Conservation (phyloP, 2,888 invertebrate genomes). For the Micoletzkya japonica region DNA sequence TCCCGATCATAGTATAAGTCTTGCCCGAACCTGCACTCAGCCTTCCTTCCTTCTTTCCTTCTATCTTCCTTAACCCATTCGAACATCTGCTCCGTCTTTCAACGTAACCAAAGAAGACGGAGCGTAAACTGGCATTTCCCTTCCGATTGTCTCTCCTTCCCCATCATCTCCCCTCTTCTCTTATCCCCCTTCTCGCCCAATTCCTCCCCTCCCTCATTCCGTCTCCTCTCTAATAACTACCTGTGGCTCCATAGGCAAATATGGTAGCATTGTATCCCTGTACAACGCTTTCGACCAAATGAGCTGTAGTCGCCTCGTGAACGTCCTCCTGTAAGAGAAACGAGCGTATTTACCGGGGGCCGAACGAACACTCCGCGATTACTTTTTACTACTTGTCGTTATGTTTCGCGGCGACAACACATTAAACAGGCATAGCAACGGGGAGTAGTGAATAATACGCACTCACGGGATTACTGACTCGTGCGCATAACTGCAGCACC, state of each 20-base stretch:
- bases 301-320: constrained; percentile 82
- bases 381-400: too few species aligned
- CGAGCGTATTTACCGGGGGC: too few species aligned
- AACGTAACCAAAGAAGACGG: not conserved
- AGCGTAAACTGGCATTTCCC: not conserved
- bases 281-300: constrained; percentile 83
- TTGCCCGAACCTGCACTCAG: constrained; percentile 79
- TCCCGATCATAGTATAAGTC: constrained; percentile 85
- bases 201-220: constrained; percentile 1
- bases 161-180: not conserved
- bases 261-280: constrained; percentile 90
- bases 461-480: too few species aligned
- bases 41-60: too few species aligned
- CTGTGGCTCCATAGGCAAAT: constrained; percentile 89
- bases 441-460: too few species aligned
- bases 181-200: not conserved
- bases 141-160: not conserved
- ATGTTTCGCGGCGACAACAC: too few species aligned
- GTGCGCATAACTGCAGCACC: too few species aligned
- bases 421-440: too few species aligned
- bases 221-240: constrained; percentile 51
- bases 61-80: not conserved
- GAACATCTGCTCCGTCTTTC: too few species aligned
- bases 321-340: constrained; percentile 77
- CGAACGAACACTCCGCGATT: too few species aligned